phyloP scores from a whole-genome alignment of 1,140 invertebrate genomes.

The Ditylenchus dipsaci region DNA sequence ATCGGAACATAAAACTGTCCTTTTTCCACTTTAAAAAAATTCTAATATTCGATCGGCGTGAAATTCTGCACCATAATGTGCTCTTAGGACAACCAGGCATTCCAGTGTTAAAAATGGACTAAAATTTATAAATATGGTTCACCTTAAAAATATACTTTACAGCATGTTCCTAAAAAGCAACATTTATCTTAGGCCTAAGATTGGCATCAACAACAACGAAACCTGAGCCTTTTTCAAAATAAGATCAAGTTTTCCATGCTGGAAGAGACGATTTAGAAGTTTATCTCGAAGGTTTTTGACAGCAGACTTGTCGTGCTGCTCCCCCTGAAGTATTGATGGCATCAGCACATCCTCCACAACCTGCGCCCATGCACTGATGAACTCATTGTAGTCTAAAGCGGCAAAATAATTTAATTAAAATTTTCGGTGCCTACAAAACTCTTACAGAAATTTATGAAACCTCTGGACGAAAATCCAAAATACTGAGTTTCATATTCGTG shows the following conservation, averaged over 20 bases:
- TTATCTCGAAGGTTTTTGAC: background rate
- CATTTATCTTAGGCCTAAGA: background rate
- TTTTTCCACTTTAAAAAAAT: no score
- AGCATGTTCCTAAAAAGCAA: background rate
- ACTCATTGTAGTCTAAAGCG: background rate
- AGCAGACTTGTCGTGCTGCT: background rate
- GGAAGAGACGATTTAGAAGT: background rate
- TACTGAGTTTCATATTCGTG: background rate
- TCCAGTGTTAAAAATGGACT: no score
- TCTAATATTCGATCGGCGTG: no score
- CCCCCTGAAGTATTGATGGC: background rate
- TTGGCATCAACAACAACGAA: background rate
- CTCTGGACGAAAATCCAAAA: background rate
- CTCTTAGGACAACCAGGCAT: no score
- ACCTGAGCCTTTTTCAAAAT: background rate
- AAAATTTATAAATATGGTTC: no score
- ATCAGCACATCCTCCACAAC: background rate
- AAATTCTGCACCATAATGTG: no score
- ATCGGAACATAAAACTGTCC: no score
- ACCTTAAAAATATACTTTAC: background rate
- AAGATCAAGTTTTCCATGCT: background rate
- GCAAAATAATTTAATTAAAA: no score
- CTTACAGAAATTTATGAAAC: background rate
- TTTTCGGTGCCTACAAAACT: no score
- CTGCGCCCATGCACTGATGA: background rate